These are phyloP conservation scores for Thereva nobilitata DNA, from an alignment of 2,888 invertebrate genomes.

Conservation along the genomic window DNA sequence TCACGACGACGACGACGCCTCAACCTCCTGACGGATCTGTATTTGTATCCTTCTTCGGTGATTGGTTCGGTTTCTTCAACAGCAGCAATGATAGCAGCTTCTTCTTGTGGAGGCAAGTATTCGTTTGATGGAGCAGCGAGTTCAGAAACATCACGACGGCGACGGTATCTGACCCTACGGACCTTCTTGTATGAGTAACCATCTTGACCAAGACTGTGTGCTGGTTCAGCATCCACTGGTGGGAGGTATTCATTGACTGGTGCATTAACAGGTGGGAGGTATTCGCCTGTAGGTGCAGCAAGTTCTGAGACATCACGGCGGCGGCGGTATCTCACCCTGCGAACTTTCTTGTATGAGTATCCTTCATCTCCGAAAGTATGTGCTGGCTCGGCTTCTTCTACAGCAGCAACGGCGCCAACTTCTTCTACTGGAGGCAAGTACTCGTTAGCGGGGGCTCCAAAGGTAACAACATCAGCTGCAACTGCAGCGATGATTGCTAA, in stretches of 20 bases:
- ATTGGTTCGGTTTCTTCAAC: too few relatives aligned
- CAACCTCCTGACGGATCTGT: too few relatives aligned
- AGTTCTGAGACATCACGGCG: neutral
- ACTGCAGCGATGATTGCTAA: conserved; percentile 20
- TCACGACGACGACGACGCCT: too few relatives aligned
- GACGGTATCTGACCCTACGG: neutral
- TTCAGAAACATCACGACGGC: neutral
- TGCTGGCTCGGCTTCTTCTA: neutral
- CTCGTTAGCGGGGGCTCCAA: conserved; percentile 8
- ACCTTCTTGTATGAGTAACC: neutral
- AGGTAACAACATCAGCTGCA: conserved; percentile 12
- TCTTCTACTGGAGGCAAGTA: conserved; percentile 19
- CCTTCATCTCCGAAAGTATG: neutral
- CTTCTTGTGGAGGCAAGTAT: too few relatives aligned
- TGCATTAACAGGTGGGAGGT: neutral
- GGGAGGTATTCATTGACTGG: neutral
- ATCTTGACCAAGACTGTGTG: neutral
- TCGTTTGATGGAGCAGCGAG: too few relatives aligned
- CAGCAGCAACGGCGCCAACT: neutral
- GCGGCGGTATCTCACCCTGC: neutral
- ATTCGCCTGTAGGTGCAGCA: neutral
- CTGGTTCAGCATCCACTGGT: neutral
- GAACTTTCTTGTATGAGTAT: neutral
- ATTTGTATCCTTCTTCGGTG: too few relatives aligned
- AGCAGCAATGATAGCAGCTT: too few relatives aligned